Conservation (phyloP, 2,797 vertebrate species). For the Mormyrus hasselquistii region DNA sequence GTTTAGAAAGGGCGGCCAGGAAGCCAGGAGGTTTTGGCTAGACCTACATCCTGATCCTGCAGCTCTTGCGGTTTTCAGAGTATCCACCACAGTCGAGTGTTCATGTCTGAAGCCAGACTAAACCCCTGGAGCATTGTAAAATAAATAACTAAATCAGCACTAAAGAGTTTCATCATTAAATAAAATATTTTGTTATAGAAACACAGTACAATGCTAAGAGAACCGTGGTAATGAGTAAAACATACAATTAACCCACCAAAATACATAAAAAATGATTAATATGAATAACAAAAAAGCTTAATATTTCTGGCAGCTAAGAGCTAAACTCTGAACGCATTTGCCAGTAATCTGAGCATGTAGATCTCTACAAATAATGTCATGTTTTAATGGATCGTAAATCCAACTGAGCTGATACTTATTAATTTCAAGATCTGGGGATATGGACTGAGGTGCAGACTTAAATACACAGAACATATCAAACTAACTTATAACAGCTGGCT, state of each 20-base stretch:
- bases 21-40: neutral
- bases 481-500: no score
- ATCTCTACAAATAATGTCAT: neutral
- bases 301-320: neutral
- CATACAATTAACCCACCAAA: neutral
- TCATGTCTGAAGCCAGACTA: no score
- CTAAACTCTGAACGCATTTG: neutral
- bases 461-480: no score
- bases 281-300: neutral
- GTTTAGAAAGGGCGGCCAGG: neutral
- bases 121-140: no score
- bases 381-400: neutral
- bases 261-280: neutral
- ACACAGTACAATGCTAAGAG: neutral
- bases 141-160: no score
- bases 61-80: neutral
- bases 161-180: no score
- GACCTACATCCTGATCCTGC: neutral
- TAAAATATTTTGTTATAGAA: no score
- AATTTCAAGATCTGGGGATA: neutral
- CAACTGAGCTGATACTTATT: neutral
- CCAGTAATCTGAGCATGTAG: neutral
- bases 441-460: no score
- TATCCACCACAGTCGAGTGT: neutral
- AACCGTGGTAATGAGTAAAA: neutral